Base-by-base conservation (phyloP, 2,888 invertebrate genomes). In the Chrysolina haemoptera region DNA sequence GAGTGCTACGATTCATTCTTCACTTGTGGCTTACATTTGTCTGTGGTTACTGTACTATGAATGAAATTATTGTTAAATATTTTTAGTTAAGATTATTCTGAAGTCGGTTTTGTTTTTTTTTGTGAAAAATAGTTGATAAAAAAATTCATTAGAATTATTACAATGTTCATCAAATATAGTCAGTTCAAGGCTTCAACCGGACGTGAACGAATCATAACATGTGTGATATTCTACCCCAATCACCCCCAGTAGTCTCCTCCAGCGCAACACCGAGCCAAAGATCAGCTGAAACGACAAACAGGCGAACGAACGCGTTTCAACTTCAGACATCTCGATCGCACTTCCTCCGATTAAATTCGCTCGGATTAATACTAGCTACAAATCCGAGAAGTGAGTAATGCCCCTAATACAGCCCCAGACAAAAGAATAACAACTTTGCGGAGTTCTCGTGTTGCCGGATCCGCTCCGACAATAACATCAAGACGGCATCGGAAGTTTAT, bases 391-490 rank as follows among this genome's bases (percentile, higher is more conserved):
- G 63, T 69, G 65, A 69, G 73, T 73, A 73, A 73, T 73, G 73
- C 73, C 59, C 73, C 69, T 73, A 73, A 73, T 73, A 69, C 73
- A 69, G 68, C 55, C 55, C 55, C 59, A 48, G 73, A 73, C 68
- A 68, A 73, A 73, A 73, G 73, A 73, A 73, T 69, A 73, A 69
- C 73, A 73, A 59, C 59, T 59, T 73, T 59, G 68, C 68, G 73
- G 69, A 73, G 65, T 69, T 73, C 68, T 48, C 64, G 69, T 69
- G 59, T 73, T 69, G 62, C 62, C 22, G 18, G 48, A 62, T 71
- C 62, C 62, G 65, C 50, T 67, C 43, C 64, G 68, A 73, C 68
- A 73, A 73, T 68, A 64, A 68, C 68, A 63, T 68, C 46, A 50
- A 70, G 48, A 70, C 46, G 46, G 63, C 50, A 63, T 70, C 50